Evolutionary conservation across 2,888 invertebrate genomes (phyloP).

Genomic region (Lasioglossum oenotherae): DNA sequence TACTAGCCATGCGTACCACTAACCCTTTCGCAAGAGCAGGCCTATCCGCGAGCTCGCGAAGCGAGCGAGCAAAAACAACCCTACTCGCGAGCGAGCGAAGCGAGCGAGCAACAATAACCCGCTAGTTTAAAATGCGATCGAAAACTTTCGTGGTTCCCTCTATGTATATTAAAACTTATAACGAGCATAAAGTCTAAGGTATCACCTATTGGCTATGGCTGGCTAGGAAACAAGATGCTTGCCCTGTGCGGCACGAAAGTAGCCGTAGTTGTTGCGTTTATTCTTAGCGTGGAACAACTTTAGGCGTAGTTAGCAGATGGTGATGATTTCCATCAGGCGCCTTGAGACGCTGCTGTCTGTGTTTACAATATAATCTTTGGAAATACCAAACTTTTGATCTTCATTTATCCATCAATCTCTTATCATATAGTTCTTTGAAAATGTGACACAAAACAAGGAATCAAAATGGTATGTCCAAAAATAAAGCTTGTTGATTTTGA

Average conservation of each 20-base stretch:
- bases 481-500: not conserved
- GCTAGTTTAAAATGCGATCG: too few relatives aligned
- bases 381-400: not conserved
- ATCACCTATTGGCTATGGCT: not conserved
- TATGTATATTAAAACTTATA: not conserved
- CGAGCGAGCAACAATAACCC: too few relatives aligned
- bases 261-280: not conserved
- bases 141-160: too few relatives aligned
- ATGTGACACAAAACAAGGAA: not conserved
- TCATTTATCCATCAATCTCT: not conserved
- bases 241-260: not conserved
- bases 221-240: not conserved
- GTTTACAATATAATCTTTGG: not conserved
- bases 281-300: constrained; percentile 8
- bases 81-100: too few relatives aligned
- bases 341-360: not conserved
- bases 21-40: too few relatives aligned
- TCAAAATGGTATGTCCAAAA: not conserved
- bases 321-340: not conserved
- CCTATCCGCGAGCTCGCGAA: too few relatives aligned
- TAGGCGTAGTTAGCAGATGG: not conserved
- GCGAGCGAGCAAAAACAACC: too few relatives aligned
- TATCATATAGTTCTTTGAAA: not conserved
- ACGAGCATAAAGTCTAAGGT: not conserved
- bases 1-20: too few relatives aligned